Evolutionary conservation across 2,797 vertebrate species (phyloP), one percentile per base, ranked within the genome.

Genomic region (Gallinago solitaria): DNA sequence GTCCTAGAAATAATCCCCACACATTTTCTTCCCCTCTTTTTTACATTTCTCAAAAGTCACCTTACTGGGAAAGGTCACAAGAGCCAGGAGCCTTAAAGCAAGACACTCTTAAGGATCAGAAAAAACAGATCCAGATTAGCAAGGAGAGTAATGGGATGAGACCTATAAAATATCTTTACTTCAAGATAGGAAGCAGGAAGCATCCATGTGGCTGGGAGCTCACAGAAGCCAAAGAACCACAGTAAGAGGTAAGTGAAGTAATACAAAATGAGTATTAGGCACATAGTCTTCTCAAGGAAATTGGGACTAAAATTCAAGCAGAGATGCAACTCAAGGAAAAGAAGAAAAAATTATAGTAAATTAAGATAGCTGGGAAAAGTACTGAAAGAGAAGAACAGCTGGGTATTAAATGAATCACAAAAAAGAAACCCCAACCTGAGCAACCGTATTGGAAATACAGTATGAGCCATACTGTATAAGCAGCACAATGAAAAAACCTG

Each of bases 151-250:
- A 61, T 3, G 4, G 43, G 18, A 48, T 21, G 2, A 35, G 12
- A 54, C 6, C 6, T 25, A 5, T 9, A 18, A 53, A 54, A 48
- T 33, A 50, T 6, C 12, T 28, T 23, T 25, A 79, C 28, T 33
- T 9, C 60, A 20, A 76, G 53, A 61, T 5, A 24, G 21, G 15
- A 75, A 53, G 17, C 24, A 33, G 61, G 19, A 41, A 71, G 30
- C 11, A 23, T 5, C 8, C 9, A 18, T 9, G 1, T 0, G 0
- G 28, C 45, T 50, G 27, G 45, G 28, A 50, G 28, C 28, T 51
- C 30, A 21, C 13, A 35, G 37, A 30, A 41, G 25, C 39, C 28
- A 0, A 0, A n/a, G 30, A 43, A 37, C 7, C 8, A 25, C 3
- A 11, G 12, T 8, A 35, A 27, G 13, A 48, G 14, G 9, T 13